A percentile compares a stretch with the other conserved stretches of the same genome.
Conservation (phyloP, 2,113 vertebrate genomes). For the Astatotilapia flaviijosephi region DNA sequence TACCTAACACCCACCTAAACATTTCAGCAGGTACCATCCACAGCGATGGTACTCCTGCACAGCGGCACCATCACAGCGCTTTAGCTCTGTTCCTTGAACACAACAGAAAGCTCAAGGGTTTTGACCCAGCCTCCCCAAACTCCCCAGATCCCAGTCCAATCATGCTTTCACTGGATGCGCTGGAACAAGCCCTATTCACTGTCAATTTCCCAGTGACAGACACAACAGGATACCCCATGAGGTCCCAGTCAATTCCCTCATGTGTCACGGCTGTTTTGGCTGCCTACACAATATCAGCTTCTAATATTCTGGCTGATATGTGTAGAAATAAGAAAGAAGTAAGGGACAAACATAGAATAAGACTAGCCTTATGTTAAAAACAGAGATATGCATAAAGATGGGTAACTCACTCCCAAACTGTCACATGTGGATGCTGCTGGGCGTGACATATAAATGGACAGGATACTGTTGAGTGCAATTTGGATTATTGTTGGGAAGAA, state of each 20-base stretch:
- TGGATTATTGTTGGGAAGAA: neutral
- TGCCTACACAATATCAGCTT: neutral
- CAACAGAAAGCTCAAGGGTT: neutral
- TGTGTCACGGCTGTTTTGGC: neutral
- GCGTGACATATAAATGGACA: neutral
- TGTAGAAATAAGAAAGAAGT: neutral
- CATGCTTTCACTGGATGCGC: neutral
- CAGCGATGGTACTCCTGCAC: neutral
- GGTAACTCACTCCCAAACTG: neutral
- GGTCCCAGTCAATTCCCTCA: neutral
- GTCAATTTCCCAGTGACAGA: neutral
- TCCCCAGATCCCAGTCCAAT: neutral
- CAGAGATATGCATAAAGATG: neutral
- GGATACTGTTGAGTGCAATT: neutral
- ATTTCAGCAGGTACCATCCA: neutral
- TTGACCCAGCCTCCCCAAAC: neutral
- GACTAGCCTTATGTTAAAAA: neutral
- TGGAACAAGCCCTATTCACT: neutral
- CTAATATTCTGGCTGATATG: neutral
- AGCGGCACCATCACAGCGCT: neutral
- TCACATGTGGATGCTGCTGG: neutral
- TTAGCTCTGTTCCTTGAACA: neutral
- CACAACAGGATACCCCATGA: neutral
- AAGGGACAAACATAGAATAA: neutral
- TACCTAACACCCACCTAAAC: neutral